Conservation (phyloP, 2,888 invertebrate genomes). For the Plemyria rubiginata region DNA sequence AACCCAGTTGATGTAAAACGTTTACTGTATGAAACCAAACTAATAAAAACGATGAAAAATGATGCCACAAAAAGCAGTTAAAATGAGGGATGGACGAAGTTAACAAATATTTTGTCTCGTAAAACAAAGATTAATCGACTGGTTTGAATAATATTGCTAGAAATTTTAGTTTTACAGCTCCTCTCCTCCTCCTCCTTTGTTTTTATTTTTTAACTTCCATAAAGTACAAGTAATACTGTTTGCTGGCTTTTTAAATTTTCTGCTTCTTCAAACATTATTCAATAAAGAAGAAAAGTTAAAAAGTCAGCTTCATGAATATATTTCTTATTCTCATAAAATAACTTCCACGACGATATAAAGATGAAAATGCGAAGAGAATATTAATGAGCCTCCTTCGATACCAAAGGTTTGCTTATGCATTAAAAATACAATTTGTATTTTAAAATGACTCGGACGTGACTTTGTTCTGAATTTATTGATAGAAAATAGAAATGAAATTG, state of each 20-base stretch:
- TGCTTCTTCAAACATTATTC: too few species aligned
- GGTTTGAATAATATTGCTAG: constrained; percentile 9
- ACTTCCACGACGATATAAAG: constrained; percentile 11
- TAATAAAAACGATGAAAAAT: constrained; percentile 33
- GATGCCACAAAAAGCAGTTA: constrained; percentile 32
- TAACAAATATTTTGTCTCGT: constrained; percentile 32
- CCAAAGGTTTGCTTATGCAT: constrained; percentile 26
- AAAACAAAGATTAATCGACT: constrained; percentile 37
- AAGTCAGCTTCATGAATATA: constrained; percentile 15
- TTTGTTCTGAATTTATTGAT: too few species aligned
- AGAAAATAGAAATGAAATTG: constrained; percentile 16
- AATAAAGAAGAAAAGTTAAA: constrained; percentile 4
- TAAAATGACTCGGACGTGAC: constrained; percentile 27
- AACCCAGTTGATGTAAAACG: constrained; percentile 1
- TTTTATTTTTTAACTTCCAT: background rate
- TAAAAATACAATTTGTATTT: constrained; percentile 34
- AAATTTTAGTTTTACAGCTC: background rate
- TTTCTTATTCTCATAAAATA: constrained; percentile 12
- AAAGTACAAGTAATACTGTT: too few species aligned
- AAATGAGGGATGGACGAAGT: constrained; percentile 32
- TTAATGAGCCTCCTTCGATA: constrained; percentile 14
- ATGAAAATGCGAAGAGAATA: constrained; percentile 18
- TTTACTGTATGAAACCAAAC: constrained; percentile 20
- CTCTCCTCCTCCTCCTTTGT: too few species aligned
- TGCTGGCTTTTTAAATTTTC: too few species aligned